Evolutionary conservation across 92 coral and sea anemone genomes (phyloP), one percentile per base, ranked within the genome.

Genomic region (Zoanthus sansibaricus): DNA sequence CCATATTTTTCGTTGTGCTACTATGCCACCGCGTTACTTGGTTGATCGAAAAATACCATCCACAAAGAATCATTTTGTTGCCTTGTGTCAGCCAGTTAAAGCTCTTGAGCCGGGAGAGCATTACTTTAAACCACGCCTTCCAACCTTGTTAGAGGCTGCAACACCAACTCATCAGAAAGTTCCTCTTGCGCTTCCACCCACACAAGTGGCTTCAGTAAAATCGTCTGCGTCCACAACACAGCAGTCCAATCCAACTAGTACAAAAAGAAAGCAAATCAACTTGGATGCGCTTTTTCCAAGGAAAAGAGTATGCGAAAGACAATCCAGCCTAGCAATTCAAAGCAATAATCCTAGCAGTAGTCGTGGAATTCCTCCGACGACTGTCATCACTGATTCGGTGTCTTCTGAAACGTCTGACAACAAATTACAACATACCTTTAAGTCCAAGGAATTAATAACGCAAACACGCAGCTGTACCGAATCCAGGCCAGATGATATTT

Each of bases 1-100:
- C 70, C 83, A 86, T 45, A 56, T 86, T 32, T 86, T 86, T 58
- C 88, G 74, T 74, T 86, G 88, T 75, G 88, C 88, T 74, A 44
- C 75, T 0, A 86, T 86, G 88, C 88, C 88, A 70, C 88, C 59
- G 55, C 55, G 68, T 84, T 84, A 72, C 18, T 72, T 84, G 69
- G 88, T 84, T 31, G 88, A 84, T 78, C 79, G 82, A 68, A 54
- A 71, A 72, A 86, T 86, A 72, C 83, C 88, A 74, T 44, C 73
- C 25, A 45, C 61, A 31, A 86, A 86, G 9, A 75, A 86, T 86
- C 88, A 86, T 75, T 86, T 75, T 86, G 88, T 75, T 32, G 17
- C 83, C 83, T 78, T 87, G 78, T 83, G 78, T 30, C 37, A 83
- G 71, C 78, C 87, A 68, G 71, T 33, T 51, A 44, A 68, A 30